A percentile compares a stretch with the other conserved stretches of the same genome.
Evolutionary conservation across 2,888 invertebrate genomes (phyloP).

Genomic region (Seira sanloemensis): DNA sequence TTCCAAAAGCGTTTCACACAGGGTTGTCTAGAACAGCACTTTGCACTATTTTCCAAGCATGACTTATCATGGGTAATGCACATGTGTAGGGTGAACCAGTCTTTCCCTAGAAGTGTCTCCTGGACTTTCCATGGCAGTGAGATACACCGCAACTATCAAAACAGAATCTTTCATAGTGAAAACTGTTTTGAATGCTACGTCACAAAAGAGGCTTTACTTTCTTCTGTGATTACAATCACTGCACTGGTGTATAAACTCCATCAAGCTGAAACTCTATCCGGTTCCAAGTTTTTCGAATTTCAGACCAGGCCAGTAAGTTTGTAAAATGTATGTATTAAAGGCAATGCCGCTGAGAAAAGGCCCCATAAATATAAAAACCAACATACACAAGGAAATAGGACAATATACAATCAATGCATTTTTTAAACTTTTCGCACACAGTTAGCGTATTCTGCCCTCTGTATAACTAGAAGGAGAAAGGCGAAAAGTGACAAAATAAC

Average conservation of each 20-base stretch:
- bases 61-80: conserved; percentile 24
- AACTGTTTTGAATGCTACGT: no score
- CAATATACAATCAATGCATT: not conserved
- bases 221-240: not conserved
- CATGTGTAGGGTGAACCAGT: conserved; percentile 5
- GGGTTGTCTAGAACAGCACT: not conserved
- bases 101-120: conserved; percentile 6
- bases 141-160: not conserved
- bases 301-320: conserved; percentile 44
- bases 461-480: not conserved
- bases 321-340: conserved; percentile 45
- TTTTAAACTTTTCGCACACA: not conserved
- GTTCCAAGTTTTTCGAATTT: conserved; percentile 63
- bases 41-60: not conserved
- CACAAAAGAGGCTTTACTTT: no score
- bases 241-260: not conserved
- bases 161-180: not conserved
- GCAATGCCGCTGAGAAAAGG: conserved; percentile 41
- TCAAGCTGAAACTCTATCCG: conserved; percentile 20
- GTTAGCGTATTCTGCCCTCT: not conserved
- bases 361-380: conserved; percentile 52
- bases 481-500: not conserved
- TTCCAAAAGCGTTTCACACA: not conserved
- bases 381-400: not conserved
- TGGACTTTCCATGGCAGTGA: conserved; percentile 25